Evolutionary conservation across 2,113 vertebrate genomes (phyloP), one percentile per base, ranked within the genome.

Genomic region (Poicephalus gulielmi): DNA sequence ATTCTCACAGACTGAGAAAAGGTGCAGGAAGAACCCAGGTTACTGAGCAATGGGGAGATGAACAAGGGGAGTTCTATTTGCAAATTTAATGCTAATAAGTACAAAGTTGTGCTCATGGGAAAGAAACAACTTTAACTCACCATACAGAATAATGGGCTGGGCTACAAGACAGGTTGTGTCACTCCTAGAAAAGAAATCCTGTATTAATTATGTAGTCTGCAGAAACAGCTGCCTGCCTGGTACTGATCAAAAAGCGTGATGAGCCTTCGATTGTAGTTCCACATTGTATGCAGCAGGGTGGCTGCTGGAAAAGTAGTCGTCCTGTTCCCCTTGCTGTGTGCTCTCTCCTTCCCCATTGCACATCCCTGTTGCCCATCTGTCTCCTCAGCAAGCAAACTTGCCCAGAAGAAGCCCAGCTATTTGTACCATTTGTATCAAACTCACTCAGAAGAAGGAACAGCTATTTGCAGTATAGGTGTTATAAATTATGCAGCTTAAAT

Each of bases 331-430:
- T 59, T 60, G 39, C 39, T 70, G 22, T 11, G 17, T 30, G 27
- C 16, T 71, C 22, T 19, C 13, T 70, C 11, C 15, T 35, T 28
- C 17, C 46, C 20, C 43, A 9, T 22, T 53, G 33, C 63, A 73
- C 11, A 17, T 13, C 23, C 11, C 9, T 18, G 23, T 13, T 23
- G 17, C 27, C 55, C 2, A 0, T 55, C 31, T 41, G 28, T 6
- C 44, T 87, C 49, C 33, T 77, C 69, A 81, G 28, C 6, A 22
- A 68, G 43, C 5, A 66, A 66, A 37, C 16, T 31, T 1, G 41
- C 6, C 20, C 55, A 35, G 33, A 17, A 75, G 37, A 76, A 83
- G 47, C n/a, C 9, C 47, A 63, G 20, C 11, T 50, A 1, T 55
- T 85, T 62, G 13, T 49, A 49, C 19, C 31, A n/a, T 57, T 74